Evolutionary conservation across 1,140 invertebrate genomes (phyloP).

Genomic region (Octopus sinensis): DNA sequence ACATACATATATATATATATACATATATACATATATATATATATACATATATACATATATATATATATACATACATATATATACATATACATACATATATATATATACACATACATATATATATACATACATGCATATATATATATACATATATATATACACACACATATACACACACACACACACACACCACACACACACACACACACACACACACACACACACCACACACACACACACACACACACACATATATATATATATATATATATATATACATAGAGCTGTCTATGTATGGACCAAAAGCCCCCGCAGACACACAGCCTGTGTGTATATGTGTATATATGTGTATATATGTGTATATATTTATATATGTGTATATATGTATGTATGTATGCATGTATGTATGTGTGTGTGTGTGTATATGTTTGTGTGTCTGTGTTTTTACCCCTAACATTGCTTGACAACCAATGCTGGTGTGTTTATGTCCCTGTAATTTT

Average conservation of each 20-base stretch:
- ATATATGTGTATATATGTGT: not conserved
- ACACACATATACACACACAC: not conserved
- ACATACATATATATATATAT: not conserved
- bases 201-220: not conserved
- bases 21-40: not conserved
- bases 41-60: not conserved
- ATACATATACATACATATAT: not conserved
- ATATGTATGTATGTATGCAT: not conserved
- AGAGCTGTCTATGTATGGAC: not conserved
- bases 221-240: not conserved
- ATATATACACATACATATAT: not conserved
- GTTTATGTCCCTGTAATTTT: too few relatives aligned
- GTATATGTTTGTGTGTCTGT: not conserved
- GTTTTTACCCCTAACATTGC: not conserved
- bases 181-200: not conserved
- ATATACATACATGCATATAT: not conserved
- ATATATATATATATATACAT: constrained; percentile 2
- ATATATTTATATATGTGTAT: not conserved
- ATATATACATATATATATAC: not conserved
- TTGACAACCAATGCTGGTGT: too few relatives aligned
- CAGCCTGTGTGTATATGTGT: not conserved
- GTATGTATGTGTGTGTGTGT: not conserved
- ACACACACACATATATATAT: not conserved
- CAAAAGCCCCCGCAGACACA: too few relatives aligned
- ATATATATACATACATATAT: not conserved